These are phyloP conservation scores for Agriopis aurantiaria DNA, from an alignment of 2,888 invertebrate species.

Conservation along the genomic window DNA sequence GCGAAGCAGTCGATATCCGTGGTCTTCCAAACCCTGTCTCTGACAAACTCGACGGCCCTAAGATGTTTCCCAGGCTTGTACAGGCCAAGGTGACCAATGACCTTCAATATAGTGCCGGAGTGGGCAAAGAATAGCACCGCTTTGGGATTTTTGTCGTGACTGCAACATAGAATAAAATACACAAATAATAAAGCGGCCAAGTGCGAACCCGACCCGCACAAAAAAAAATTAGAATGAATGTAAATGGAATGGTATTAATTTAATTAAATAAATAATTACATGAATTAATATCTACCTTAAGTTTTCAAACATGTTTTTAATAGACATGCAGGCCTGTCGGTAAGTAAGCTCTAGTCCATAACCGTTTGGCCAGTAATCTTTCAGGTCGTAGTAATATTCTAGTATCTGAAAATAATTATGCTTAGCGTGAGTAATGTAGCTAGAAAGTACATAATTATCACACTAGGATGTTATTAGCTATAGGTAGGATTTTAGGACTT, in stretches of 20 bases:
- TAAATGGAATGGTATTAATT: too few relatives aligned
- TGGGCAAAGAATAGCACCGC: slow-evolving; percentile 92
- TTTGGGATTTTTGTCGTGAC: slow-evolving; percentile 65
- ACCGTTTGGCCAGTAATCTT: slow-evolving; percentile 94
- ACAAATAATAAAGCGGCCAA: neutral
- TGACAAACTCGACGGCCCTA: slow-evolving; percentile 81
- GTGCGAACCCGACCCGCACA: too few relatives aligned
- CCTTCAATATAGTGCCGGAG: slow-evolving; percentile 93
- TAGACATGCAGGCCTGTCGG: slow-evolving; percentile 91
- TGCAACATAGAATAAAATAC: slow-evolving; percentile 48
- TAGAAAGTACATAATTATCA: neutral
- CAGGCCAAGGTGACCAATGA: slow-evolving; percentile 90
- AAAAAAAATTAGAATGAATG: too few relatives aligned
- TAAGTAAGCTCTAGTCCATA: slow-evolving; percentile 91
- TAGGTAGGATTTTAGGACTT: neutral
- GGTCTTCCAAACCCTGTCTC: slow-evolving; percentile 85
- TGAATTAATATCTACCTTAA: slow-evolving; percentile 85
- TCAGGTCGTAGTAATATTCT: slow-evolving; percentile 92
- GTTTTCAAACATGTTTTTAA: slow-evolving; percentile 89
- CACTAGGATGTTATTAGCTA: neutral
- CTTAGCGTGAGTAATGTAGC: neutral
- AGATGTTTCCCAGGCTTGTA: slow-evolving; percentile 89
- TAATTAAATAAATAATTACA: too few relatives aligned
- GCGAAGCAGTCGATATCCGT: slow-evolving; percentile 91
- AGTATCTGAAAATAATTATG: slow-evolving; percentile 81